Evolutionary conservation across 1,140 invertebrate species (phyloP).

Genomic region (Araneus ventricosus): DNA sequence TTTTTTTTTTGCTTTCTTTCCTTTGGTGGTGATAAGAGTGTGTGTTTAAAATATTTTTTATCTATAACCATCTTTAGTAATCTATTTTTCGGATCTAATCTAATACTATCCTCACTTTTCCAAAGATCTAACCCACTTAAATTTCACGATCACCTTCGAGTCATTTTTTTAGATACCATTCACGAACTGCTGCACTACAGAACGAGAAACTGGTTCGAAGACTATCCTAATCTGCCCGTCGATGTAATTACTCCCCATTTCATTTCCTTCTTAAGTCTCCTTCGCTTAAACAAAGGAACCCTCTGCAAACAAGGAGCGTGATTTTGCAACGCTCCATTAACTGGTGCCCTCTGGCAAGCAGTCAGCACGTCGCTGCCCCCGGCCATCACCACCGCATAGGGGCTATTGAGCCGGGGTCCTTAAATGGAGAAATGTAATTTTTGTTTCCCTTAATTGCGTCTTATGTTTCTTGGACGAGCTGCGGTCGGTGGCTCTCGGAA

Average conservation of each 20-base stretch:
- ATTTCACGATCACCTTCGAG: too few species aligned
- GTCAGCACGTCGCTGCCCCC: background rate
- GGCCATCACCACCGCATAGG: background rate
- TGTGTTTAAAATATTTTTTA: too few species aligned
- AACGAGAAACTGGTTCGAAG: conserved; percentile 6
- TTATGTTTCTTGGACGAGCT: background rate
- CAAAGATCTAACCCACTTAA: too few species aligned
- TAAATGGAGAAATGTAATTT: conserved; percentile 18
- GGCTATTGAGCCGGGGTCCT: background rate
- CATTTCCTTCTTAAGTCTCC: conserved; percentile 29
- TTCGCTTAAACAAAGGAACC: background rate
- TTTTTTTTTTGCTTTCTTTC: too few species aligned
- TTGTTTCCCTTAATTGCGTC: background rate
- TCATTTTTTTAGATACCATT: background rate
- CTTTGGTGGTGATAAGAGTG: too few species aligned
- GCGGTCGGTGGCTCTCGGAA: background rate
- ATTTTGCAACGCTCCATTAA: conserved; percentile 30
- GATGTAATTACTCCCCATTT: conserved; percentile 9
- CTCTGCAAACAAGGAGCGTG: conserved; percentile 16
- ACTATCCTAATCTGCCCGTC: background rate
- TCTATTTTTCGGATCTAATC: too few species aligned
- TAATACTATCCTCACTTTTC: too few species aligned
- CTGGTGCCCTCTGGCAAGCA: background rate
- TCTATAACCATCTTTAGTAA: too few species aligned
- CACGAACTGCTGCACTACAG: background rate